phyloP scores from a whole-genome alignment of 2,113 vertebrate species.

The Lophura nycthemera region DNA sequence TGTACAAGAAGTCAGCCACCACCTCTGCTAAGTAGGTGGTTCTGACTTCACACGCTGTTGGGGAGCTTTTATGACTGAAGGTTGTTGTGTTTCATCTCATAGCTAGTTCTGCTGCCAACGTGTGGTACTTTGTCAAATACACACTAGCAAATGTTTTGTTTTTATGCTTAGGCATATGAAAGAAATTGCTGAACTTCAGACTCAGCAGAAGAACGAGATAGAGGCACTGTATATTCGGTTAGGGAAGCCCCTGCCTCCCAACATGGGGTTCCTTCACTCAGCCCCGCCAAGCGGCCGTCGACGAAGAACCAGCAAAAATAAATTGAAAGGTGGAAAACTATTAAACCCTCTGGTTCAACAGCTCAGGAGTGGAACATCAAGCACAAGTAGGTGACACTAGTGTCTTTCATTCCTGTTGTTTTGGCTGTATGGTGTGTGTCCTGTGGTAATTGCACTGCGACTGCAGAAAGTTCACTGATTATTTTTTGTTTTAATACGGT shows the following conservation, averaged over 20 bases:
- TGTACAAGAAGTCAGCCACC: not conserved
- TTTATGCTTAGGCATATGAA: constrained; percentile 87
- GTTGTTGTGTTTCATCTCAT: not conserved
- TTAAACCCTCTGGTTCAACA: constrained; percentile 96
- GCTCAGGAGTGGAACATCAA: constrained; percentile 89
- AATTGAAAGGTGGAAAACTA: constrained; percentile 91
- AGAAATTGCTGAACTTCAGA: constrained; percentile 96
- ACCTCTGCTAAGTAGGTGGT: not conserved
- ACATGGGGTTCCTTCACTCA: constrained; percentile 86
- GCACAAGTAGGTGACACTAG: constrained; percentile 81
- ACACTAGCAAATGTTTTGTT: not conserved
- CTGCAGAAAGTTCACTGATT: not conserved
- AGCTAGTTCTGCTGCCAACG: not conserved
- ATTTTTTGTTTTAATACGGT: rapidly evolving
- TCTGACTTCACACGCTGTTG: rapidly evolving
- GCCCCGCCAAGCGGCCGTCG: constrained; percentile 86
- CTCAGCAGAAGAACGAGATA: constrained; percentile 93
- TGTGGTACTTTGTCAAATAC: not conserved
- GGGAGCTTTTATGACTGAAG: not conserved
- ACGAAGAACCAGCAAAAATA: constrained; percentile 90
- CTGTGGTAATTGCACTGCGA: too few relatives aligned
- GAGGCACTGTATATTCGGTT: constrained; percentile 90
- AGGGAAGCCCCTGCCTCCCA: constrained; percentile 90
- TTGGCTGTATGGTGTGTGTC: not conserved
- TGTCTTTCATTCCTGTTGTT: too few relatives aligned